Evolutionary conservation across 2,888 invertebrate species (phyloP).

Genomic region (Dione juno): DNA sequence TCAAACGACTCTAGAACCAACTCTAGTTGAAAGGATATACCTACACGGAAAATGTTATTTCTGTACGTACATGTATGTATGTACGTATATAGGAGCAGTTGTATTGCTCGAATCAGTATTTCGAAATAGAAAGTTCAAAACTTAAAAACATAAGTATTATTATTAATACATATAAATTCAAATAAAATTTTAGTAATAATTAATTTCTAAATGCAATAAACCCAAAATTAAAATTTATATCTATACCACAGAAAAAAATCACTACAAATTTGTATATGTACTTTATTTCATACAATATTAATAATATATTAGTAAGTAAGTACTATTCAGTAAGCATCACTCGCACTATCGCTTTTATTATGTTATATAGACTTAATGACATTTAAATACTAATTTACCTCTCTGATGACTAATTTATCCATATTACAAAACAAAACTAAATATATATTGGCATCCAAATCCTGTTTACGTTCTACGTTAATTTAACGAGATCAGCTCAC

Average conservation of each 20-base stretch:
- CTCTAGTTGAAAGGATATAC: slow-evolving; percentile 11
- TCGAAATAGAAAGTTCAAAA: background rate
- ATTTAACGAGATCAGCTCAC: background rate
- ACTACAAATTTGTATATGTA: too few species aligned
- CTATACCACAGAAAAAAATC: too few species aligned
- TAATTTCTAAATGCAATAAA: too few species aligned
- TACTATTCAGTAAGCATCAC: too few species aligned
- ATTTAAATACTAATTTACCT: too few species aligned
- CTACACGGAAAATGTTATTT: slow-evolving; percentile 4
- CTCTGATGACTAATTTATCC: background rate
- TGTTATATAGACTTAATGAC: too few species aligned
- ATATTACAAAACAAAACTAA: background rate
- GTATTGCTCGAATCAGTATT: slow-evolving; percentile 1
- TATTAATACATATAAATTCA: too few species aligned
- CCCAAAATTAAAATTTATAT: too few species aligned
- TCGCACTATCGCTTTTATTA: too few species aligned
- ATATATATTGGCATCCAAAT: background rate
- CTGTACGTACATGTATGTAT: background rate
- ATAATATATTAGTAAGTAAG: too few species aligned
- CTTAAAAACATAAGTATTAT: background rate
- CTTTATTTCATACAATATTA: too few species aligned
- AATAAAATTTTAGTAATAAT: too few species aligned
- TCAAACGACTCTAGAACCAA: slow-evolving; percentile 16
- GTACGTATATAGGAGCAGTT: background rate
- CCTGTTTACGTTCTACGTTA: background rate